These are phyloP conservation scores for Acrocephalus kingi DNA, from an alignment of 2,113 vertebrate species.

Conservation along the genomic window DNA sequence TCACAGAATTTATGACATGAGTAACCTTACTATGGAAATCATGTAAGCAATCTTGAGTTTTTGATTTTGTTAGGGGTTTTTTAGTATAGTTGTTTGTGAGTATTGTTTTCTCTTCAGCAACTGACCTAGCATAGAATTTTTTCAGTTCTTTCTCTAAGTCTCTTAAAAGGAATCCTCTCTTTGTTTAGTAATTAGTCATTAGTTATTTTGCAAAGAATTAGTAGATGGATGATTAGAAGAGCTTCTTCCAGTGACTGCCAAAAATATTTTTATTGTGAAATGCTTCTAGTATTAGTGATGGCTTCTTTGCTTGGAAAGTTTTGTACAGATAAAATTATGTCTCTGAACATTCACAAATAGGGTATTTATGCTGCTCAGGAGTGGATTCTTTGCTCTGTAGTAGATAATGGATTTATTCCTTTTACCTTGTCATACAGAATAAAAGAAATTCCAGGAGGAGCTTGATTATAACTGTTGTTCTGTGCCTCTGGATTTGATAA, in stretches of 20 bases:
- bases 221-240: background rate
- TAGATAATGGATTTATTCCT: background rate
- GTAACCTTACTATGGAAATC: background rate
- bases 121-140: background rate
- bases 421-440: background rate
- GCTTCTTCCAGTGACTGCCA: background rate
- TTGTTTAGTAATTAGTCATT: background rate
- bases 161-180: background rate
- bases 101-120: background rate
- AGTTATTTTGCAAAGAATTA: background rate
- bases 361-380: background rate
- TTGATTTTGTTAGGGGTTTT: background rate
- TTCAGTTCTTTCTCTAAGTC: background rate
- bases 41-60: background rate
- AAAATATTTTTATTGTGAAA: background rate
- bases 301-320: background rate
- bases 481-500: background rate
- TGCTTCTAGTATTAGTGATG: background rate
- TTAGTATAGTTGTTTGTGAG: background rate
- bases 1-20: background rate
- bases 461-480: background rate
- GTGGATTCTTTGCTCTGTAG: background rate
- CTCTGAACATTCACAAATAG: background rate
- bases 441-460: background rate
- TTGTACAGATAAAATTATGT: background rate